Evolutionary conservation across 1,140 invertebrate species (phyloP).

Genomic region (Dendrolimus kikuchii): DNA sequence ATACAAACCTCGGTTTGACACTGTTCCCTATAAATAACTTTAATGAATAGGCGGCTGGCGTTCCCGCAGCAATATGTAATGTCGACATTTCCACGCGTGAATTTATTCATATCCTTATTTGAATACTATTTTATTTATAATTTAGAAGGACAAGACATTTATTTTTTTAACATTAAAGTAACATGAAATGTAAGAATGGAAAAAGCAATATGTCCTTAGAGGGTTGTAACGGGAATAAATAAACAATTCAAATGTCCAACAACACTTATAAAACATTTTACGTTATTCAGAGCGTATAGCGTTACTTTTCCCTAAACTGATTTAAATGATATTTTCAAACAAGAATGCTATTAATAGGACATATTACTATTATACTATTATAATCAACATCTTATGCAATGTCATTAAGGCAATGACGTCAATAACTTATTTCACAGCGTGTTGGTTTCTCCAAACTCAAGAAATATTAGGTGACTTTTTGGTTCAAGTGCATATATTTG

Average conservation of each 20-base stretch:
- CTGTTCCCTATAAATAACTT: slow-evolving; percentile 64
- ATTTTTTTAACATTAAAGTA: slow-evolving; percentile 6
- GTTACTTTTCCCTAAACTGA: too few species aligned
- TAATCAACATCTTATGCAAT: background rate
- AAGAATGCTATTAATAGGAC: too few species aligned
- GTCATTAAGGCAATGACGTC: background rate
- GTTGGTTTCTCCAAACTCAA: slow-evolving; percentile 6
- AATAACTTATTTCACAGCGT: slow-evolving; percentile 2
- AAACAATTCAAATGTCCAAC: too few species aligned
- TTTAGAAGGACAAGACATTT: slow-evolving; percentile 30
- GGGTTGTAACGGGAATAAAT: too few species aligned
- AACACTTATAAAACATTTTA: too few species aligned
- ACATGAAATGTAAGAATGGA: too few species aligned
- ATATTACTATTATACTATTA: too few species aligned
- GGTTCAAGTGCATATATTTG: slow-evolving; percentile 37
- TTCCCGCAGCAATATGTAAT: slow-evolving; percentile 58
- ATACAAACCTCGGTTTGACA: slow-evolving; percentile 61
- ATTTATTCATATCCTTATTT: slow-evolving; percentile 54
- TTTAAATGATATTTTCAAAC: too few species aligned
- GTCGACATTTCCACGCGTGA: slow-evolving; percentile 46
- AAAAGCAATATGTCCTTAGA: too few species aligned
- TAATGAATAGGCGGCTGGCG: slow-evolving; percentile 63
- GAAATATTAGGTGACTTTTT: slow-evolving; percentile 21
- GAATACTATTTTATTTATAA: slow-evolving; percentile 44
- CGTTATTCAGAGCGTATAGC: too few species aligned